Percentiles rank a stretch among this genome's conserved stretches.
These are phyloP conservation scores for Aselliscus stoliczkanus DNA, from an alignment of 2,797 vertebrate species.

Conservation along the genomic window DNA sequence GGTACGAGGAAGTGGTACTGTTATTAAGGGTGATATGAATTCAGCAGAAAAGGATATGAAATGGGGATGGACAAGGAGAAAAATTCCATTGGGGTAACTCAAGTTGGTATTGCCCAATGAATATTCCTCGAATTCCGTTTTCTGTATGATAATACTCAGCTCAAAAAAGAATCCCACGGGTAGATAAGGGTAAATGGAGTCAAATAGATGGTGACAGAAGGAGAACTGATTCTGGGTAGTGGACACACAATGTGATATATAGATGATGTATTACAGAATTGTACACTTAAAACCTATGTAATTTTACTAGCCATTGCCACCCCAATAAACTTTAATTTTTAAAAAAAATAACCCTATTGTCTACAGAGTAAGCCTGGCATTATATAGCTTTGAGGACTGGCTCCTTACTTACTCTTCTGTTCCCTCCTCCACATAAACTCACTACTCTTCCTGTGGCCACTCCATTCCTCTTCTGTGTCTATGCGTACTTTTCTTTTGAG, in stretches of 20 bases:
- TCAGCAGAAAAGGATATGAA: not conserved
- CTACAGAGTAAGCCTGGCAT: not conserved
- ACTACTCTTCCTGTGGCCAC: not conserved
- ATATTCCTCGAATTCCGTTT: not conserved
- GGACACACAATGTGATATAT: no score
- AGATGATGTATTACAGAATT: no score
- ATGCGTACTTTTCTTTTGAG: not conserved
- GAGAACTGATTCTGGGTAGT: no score
- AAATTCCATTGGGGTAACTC: not conserved
- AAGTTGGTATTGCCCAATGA: not conserved
- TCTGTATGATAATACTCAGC: not conserved
- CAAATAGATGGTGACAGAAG: no score
- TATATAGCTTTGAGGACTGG: not conserved
- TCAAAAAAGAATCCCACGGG: not conserved
- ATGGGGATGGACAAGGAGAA: not conserved
- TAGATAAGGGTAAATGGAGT: no score
- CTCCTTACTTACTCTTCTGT: no score
- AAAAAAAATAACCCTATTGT: not conserved
- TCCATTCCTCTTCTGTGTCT: not conserved
- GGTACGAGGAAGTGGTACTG: rapidly evolving
- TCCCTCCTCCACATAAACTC: not conserved
- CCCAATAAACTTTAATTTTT: no score
- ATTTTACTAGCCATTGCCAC: no score
- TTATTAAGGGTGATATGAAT: not conserved
- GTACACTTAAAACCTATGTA: no score